Evolutionary conservation across 2,797 vertebrate genomes (phyloP), one percentile per base, ranked within the genome.

Genomic region (Carduelis carduelis): DNA sequence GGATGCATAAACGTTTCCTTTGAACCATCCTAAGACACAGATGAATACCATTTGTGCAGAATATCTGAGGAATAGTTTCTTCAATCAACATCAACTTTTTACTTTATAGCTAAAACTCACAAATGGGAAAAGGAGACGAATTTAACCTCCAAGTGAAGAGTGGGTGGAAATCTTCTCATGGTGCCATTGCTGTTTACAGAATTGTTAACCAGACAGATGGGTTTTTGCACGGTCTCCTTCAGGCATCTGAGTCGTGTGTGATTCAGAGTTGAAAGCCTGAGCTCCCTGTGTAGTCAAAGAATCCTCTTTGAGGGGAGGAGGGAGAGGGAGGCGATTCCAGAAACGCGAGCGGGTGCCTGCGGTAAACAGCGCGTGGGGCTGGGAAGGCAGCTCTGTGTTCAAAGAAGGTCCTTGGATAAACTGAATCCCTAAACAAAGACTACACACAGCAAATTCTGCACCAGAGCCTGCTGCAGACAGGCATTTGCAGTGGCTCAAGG

Each of bases 1-100:
- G 92, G 82, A 91, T 94, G 89, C 87, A 81, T 85, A 95, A 92
- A 85, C 55, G 79, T 59, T 94, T 91, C 84, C 92, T 97, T 96
- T 97, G 92, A 97, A 92, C 87, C 79, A 52, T 86, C 79, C 76
- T 72, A 81, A 55, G 61, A 20, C 34, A n/a, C 37, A 88, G 79
- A 96, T 86, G 92, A 96, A 94, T 87, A 75, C 84, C 61, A 55
- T 83, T 95, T 69, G 84, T 11, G 3, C 53, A 68, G 69, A 85
- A 61, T 94, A 83, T 85, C 93, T 93, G 81, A 94, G 79, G 92
- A 89, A 76, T 49, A 83, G 43, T 93, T 94, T 89, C 87, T 95
- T 91, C 94, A 78, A 44, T 94, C 90, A 71, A 6, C 89, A 83
- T 82, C 82, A 92, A 65, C 87, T 96, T 93, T 66, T 66, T 35